A percentile compares a stretch with the other conserved stretches of the same genome.
Evolutionary conservation across 2,888 invertebrate species (phyloP).

Genomic region (Dyspetes luteomarginatus): DNA sequence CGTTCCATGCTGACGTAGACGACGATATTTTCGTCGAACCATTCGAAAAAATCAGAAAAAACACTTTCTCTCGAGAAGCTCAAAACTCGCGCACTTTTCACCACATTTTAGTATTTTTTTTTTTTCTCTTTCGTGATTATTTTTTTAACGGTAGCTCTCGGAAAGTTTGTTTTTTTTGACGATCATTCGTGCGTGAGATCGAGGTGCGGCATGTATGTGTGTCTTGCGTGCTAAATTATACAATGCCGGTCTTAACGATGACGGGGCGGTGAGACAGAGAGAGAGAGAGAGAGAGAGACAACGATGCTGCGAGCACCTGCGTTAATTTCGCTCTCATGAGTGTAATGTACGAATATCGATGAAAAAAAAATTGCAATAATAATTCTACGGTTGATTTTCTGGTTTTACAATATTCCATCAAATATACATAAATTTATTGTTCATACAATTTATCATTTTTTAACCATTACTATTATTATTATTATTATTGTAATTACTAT

Average conservation of each 20-base stretch:
- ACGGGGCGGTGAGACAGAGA: constrained; percentile 16
- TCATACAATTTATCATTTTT: neutral
- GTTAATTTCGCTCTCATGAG: constrained; percentile 35
- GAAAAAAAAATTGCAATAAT: constrained; percentile 5
- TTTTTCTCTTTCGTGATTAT: neutral
- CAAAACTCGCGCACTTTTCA: constrained; percentile 32
- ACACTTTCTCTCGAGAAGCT: constrained; percentile 39
- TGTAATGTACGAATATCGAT: constrained; percentile 7
- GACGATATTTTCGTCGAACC: constrained; percentile 50
- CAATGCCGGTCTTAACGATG: constrained; percentile 16
- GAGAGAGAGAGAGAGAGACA: constrained; percentile 12
- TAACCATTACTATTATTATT: neutral
- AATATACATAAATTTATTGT: neutral
- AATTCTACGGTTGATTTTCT: neutral
- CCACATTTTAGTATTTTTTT: constrained; percentile 21
- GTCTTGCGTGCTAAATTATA: constrained; percentile 44
- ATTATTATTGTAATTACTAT: too few species aligned
- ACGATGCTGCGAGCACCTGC: constrained; percentile 37
- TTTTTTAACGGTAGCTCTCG: constrained; percentile 7
- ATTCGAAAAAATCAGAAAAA: constrained; percentile 18
- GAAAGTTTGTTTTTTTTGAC: constrained; percentile 40
- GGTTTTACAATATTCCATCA: neutral
- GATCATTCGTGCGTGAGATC: constrained; percentile 41
- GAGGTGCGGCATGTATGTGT: constrained; percentile 10
- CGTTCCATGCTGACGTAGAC: constrained; percentile 47